phyloP scores from a whole-genome alignment of 2,888 invertebrate species.

The Actias luna region DNA sequence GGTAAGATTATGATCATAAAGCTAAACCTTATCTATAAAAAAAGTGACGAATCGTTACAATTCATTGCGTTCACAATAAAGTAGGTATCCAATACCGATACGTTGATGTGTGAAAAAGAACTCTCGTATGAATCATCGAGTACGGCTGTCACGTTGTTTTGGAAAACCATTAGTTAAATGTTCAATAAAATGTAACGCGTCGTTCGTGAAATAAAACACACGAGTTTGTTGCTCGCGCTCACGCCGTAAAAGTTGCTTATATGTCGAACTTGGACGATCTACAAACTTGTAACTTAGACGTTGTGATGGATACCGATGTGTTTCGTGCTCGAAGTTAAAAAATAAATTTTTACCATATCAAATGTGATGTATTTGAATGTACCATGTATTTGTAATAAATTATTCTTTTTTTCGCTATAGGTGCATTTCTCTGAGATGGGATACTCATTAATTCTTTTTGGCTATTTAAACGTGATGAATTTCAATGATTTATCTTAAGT shows the following conservation, averaged over 20 bases:
- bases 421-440: neutral
- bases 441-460: neutral
- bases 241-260: slow-evolving; percentile 50
- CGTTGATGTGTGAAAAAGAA: slow-evolving; percentile 36
- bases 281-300: slow-evolving; percentile 48
- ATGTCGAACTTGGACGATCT: slow-evolving; percentile 47
- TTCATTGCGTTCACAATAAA: slow-evolving; percentile 25
- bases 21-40: too few relatives aligned
- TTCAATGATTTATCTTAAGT: neutral
- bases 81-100: slow-evolving; percentile 28
- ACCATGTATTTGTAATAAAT: neutral
- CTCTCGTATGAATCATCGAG: slow-evolving; percentile 54
- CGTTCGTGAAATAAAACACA: slow-evolving; percentile 51
- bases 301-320: slow-evolving; percentile 39
- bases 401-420: neutral
- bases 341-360: slow-evolving; percentile 33
- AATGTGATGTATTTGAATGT: neutral
- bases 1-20: too few relatives aligned
- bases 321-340: slow-evolving; percentile 40
- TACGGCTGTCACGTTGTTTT: slow-evolving; percentile 58
- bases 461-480: neutral
- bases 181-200: slow-evolving; percentile 57
- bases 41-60: neutral
- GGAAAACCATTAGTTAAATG: slow-evolving; percentile 63
- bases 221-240: slow-evolving; percentile 41